Conservation (phyloP, 1,140 invertebrate species). For the Eubasilissa regina region DNA sequence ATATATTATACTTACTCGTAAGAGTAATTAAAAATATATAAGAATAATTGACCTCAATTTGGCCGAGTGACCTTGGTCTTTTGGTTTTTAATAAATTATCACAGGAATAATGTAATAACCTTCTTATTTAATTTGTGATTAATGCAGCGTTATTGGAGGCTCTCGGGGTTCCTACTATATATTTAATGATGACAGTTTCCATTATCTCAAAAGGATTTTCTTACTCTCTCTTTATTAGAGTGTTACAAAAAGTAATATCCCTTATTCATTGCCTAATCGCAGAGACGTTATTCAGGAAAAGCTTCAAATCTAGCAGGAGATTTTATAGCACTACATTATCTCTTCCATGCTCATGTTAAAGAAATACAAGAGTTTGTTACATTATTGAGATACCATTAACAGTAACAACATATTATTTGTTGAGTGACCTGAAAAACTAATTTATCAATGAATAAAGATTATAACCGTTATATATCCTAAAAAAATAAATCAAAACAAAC, state of each 20-base stretch:
- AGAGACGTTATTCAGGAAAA: not conserved
- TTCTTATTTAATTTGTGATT: not conserved
- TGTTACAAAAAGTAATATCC: conserved; percentile 17
- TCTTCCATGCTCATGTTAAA: not conserved
- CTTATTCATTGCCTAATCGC: conserved; percentile 19
- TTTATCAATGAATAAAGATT: too few relatives aligned
- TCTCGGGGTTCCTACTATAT: not conserved
- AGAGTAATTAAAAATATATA: too few relatives aligned
- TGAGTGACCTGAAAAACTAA: too few relatives aligned
- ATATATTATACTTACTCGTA: too few relatives aligned
- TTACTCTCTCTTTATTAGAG: conserved; percentile 20
- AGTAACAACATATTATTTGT: too few relatives aligned
- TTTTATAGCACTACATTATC: not conserved
- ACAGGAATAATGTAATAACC: not conserved
- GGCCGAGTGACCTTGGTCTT: too few relatives aligned
- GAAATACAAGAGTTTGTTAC: too few relatives aligned
- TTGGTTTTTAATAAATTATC: not conserved
- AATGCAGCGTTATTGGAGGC: not conserved
- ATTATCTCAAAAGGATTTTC: conserved; percentile 14
- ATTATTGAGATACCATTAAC: too few relatives aligned
- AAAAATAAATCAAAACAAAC: too few relatives aligned
- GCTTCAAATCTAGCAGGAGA: too few relatives aligned
- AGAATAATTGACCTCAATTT: too few relatives aligned
- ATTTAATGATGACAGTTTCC: conserved; percentile 21
- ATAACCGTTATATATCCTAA: too few relatives aligned